Conservation (phyloP, 1,140 invertebrate species). For the Leptinotarsa texana region DNA sequence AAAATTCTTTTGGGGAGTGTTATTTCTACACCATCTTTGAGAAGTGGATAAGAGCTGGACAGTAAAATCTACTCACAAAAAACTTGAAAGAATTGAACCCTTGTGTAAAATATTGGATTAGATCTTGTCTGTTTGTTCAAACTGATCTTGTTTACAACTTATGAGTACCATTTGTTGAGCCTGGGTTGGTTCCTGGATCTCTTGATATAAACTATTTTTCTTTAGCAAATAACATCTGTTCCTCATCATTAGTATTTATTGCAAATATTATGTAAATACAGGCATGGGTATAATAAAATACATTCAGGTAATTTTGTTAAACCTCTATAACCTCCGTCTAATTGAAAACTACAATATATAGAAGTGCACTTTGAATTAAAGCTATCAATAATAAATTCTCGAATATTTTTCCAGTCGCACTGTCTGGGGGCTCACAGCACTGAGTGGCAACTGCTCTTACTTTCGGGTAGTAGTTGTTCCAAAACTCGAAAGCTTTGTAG, state of each 20-base stretch:
- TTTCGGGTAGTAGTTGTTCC: slow-evolving; percentile 80
- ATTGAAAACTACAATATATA: neutral
- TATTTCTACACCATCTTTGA: too few relatives aligned
- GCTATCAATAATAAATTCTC: neutral
- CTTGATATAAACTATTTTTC: too few relatives aligned
- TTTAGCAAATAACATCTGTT: too few relatives aligned
- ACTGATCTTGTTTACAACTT: too few relatives aligned
- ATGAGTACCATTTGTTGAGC: too few relatives aligned
- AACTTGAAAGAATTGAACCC: too few relatives aligned
- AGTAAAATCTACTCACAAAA: too few relatives aligned
- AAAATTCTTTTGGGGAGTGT: too few relatives aligned
- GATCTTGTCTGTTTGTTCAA: too few relatives aligned
- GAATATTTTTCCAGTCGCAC: neutral
- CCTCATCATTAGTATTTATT: neutral
- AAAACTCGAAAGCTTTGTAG: slow-evolving; percentile 77
- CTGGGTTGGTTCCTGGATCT: too few relatives aligned
- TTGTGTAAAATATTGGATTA: too few relatives aligned
- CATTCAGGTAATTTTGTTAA: slow-evolving; percentile 8
- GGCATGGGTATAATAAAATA: slow-evolving; percentile 11
- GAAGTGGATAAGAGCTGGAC: too few relatives aligned
- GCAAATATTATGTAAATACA: slow-evolving; percentile 7
- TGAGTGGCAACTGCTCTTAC: slow-evolving; percentile 69
- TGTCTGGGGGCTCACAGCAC: slow-evolving; percentile 66
- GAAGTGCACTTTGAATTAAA: neutral
- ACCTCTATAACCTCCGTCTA: neutral